Base-by-base conservation (phyloP, 2,113 vertebrate species). In the Tetraodon nigroviridis region DNA sequence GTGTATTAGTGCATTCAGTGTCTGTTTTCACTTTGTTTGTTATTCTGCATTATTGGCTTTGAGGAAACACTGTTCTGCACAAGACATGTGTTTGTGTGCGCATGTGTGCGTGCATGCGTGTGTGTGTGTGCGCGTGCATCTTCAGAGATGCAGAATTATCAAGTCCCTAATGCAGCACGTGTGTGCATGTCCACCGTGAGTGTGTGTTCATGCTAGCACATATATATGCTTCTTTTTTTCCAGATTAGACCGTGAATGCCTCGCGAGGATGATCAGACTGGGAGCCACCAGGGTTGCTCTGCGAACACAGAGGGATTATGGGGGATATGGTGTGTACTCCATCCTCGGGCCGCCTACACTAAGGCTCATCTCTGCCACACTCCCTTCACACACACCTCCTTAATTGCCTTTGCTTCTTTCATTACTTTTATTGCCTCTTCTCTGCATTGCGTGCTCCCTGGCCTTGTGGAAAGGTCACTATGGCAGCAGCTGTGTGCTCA, bases 401-500 rank as follows among this genome's bases (percentile, higher is more conserved):
- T 91, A 91, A 92, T 92, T 92, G 90, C 86, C 87, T 88, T 87
- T 87, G 79, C 87, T 86, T 88, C 90, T 89, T 90, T 89, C 89
- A 90, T 91, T 89, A 87, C 76, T 80, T 89, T 89, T 89, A 91
- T 92, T 89, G 87, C 85, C 79, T 90, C 81, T 88, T 66, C 79
- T 88, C 87, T 88, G 88, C 86, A 84, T 86, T 80, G 83, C 81
- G 55, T 84, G 81, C 80, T 85, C 81, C 78, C 82, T 62, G 74
- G 76, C 81, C 84, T 83, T 88, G 80, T 80, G 86, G 85, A 90
- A 92, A 90, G 90, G 89, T 90, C 89, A 90, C 80, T 82, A 81
- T 64, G 84, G 71, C 49, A 71, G 55, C 51, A 69, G 58, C 51
- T 61, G 50, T 69, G 69, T 52, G 64, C 74, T 66, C 61, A 48